phyloP scores from a whole-genome alignment of 2,888 invertebrate species.

The Clunio marinus region DNA sequence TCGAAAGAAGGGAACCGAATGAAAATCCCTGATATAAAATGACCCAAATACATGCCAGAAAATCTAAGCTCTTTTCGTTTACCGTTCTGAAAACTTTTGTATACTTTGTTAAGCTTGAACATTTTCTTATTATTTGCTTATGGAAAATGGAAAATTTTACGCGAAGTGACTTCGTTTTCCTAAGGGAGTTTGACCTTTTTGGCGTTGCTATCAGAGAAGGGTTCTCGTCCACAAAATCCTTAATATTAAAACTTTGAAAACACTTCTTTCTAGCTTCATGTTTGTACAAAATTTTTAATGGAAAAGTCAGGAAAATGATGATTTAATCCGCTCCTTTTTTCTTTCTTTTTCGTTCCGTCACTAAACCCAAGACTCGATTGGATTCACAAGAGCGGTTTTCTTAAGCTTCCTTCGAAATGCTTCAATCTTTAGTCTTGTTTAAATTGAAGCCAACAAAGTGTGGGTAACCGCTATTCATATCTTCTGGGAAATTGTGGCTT shows the following conservation, averaged over 20 bases:
- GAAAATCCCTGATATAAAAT: too few species aligned
- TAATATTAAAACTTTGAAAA: too few species aligned
- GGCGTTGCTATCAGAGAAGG: neutral
- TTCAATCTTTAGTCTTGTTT: neutral
- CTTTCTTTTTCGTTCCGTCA: too few species aligned
- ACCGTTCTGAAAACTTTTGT: too few species aligned
- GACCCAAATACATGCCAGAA: too few species aligned
- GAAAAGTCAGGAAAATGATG: slow-evolving; percentile 6
- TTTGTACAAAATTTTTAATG: neutral
- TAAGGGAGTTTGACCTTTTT: neutral
- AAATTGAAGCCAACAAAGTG: neutral
- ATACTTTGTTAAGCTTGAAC: too few species aligned
- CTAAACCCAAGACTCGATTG: neutral
- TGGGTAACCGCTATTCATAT: neutral
- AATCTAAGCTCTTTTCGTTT: too few species aligned
- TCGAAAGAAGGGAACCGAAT: too few species aligned
- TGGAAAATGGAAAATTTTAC: neutral
- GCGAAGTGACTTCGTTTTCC: neutral
- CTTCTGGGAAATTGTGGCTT: neutral
- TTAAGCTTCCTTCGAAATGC: neutral
- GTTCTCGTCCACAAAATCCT: slow-evolving; percentile 6
- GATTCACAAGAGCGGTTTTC: neutral
- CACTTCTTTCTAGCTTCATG: too few species aligned
- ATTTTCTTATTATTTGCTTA: neutral
- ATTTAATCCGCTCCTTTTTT: neutral